Evolutionary conservation across 2,113 vertebrate species (phyloP).

Genomic region (Crypturellus undulatus): DNA sequence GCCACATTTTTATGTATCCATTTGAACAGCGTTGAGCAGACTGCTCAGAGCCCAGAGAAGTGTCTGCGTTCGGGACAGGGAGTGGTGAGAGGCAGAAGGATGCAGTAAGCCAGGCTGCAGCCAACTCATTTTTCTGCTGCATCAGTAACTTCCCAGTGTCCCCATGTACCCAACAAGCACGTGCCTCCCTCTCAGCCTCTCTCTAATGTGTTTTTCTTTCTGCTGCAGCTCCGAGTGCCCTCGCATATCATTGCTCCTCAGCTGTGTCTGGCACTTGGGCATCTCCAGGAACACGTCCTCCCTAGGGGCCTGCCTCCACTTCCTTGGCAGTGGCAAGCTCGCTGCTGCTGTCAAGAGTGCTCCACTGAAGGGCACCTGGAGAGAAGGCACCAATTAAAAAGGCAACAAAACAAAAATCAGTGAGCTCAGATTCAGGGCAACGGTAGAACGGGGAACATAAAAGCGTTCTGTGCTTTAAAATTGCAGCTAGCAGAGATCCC

Average conservation of each 20-base stretch:
- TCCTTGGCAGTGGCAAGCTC: neutral
- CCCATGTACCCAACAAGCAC: neutral
- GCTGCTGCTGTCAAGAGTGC: neutral
- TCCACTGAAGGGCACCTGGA: neutral
- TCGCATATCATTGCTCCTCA: neutral
- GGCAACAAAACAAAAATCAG: neutral
- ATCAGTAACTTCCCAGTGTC: neutral
- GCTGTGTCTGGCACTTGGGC: neutral
- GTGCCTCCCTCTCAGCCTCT: neutral
- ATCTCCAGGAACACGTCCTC: neutral
- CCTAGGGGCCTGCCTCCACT: neutral
- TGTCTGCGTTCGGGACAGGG: accelerated
- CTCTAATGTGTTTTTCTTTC: neutral
- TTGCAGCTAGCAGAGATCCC: neutral
- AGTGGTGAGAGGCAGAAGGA: neutral
- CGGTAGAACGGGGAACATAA: neutral
- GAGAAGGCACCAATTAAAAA: neutral
- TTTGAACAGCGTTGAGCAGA: neutral
- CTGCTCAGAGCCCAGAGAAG: neutral
- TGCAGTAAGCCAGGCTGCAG: neutral
- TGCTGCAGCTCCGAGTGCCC: neutral
- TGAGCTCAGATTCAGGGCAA: neutral
- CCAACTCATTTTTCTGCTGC: neutral
- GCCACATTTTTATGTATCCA: accelerated
- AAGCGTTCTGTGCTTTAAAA: neutral